Conservation (phyloP, 2,888 invertebrate genomes). For the Caradrina clavipalpis region DNA sequence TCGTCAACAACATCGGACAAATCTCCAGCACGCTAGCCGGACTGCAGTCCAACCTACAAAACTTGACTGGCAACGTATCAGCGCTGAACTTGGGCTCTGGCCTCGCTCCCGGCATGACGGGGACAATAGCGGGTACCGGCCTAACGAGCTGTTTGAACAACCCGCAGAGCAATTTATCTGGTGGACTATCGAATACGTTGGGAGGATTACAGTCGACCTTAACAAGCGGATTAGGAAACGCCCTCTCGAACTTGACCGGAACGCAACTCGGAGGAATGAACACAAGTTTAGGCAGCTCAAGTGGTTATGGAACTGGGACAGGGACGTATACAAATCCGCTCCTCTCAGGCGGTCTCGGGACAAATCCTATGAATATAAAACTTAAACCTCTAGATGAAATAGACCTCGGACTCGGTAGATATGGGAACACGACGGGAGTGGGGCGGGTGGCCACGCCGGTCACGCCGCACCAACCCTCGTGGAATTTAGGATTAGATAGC, state of each 20-base stretch:
- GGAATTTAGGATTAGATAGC: slow-evolving; percentile 92
- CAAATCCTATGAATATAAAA: slow-evolving; percentile 92
- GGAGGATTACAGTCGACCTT: slow-evolving; percentile 85
- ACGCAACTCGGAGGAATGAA: slow-evolving; percentile 84
- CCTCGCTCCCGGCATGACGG: slow-evolving; percentile 86
- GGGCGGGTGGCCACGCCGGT: slow-evolving; percentile 92
- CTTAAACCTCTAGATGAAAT: slow-evolving; percentile 94
- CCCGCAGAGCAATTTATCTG: slow-evolving; percentile 84
- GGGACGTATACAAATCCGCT: slow-evolving; percentile 93
- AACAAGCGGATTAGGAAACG: slow-evolving; percentile 84
- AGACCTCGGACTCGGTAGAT: slow-evolving; percentile 92
- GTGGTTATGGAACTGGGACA: slow-evolving; percentile 81
- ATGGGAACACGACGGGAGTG: slow-evolving; percentile 85
- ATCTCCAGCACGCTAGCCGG: slow-evolving; percentile 88
- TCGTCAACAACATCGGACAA: slow-evolving; percentile 88
- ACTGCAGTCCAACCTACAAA: slow-evolving; percentile 87
- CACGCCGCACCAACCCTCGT: slow-evolving; percentile 91
- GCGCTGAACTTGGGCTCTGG: slow-evolving; percentile 85
- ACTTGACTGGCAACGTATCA: slow-evolving; percentile 84
- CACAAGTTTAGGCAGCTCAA: slow-evolving; percentile 83
- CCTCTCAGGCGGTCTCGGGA: slow-evolving; percentile 90
- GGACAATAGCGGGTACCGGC: slow-evolving; percentile 87
- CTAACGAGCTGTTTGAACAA: slow-evolving; percentile 86
- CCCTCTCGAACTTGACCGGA: slow-evolving; percentile 83
- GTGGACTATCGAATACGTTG: slow-evolving; percentile 83